A percentile compares a stretch with the other conserved stretches of the same genome.
Evolutionary conservation across 2,797 vertebrate species (phyloP).

Genomic region (Danio tinwini): DNA sequence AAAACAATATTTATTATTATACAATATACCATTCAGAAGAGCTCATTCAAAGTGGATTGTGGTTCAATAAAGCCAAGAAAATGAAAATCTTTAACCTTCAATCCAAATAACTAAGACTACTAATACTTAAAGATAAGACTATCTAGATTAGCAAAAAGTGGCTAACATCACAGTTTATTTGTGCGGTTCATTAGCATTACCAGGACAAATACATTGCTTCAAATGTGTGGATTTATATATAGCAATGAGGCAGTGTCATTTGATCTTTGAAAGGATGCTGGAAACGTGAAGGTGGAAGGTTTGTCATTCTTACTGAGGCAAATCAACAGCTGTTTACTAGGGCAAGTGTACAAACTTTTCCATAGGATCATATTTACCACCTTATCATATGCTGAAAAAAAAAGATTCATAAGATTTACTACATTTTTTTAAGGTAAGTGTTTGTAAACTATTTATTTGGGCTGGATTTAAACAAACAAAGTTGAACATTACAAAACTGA

Average conservation of each 20-base stretch:
- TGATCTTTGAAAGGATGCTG: slow-evolving; percentile 37
- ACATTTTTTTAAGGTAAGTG: no score
- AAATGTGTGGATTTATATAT: slow-evolving; percentile 15
- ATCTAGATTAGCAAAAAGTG: slow-evolving; percentile 21
- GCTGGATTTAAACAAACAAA: no score
- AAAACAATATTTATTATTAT: not conserved
- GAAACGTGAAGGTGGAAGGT: slow-evolving; percentile 48
- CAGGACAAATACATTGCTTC: not conserved
- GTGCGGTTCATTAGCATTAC: not conserved
- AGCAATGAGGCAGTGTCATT: slow-evolving; percentile 32
- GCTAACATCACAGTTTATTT: not conserved
- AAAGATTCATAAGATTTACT: no score
- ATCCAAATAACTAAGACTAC: not conserved
- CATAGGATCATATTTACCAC: not conserved
- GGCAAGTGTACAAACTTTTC: slow-evolving; percentile 46
- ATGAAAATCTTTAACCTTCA: not conserved
- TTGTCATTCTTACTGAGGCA: slow-evolving; percentile 51
- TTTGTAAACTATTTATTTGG: no score
- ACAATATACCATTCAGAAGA: not conserved
- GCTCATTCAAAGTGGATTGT: not conserved
- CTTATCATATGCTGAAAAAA: not conserved
- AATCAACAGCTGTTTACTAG: slow-evolving; percentile 54
- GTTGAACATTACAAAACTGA: no score
- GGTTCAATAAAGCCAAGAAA: slow-evolving; percentile 6
- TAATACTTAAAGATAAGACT: slow-evolving; percentile 17